Evolutionary conservation across 2,888 invertebrate species (phyloP), one percentile per base, ranked within the genome.

Genomic region (Entomobrya proxima): DNA sequence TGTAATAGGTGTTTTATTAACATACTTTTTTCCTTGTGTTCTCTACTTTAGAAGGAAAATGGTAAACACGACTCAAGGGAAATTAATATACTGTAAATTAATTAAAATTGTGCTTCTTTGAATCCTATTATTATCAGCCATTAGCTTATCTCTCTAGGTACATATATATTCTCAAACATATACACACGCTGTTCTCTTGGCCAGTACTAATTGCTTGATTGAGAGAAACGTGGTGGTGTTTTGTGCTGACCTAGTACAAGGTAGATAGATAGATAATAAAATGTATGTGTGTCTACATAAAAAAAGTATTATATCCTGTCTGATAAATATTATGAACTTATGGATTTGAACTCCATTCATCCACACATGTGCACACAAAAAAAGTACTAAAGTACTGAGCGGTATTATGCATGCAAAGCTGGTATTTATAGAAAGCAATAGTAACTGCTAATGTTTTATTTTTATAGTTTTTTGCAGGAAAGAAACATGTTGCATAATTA

Each of bases 161-260:
- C n/a, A n/a, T n/a, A n/a, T n/a, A 40, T 40, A 40, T 40, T 15
- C 9, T 40, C 44, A 11, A 40, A 11, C 44, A n/a, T 44, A 69
- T 35, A 18, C 2, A n/a, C 64, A 21, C 11, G 40, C 27, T 27
- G 6, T 44, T 7, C 44, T 40, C 40, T n/a, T 24, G 24, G 7
- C 13, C n/a, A 55, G 18, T 1, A 7, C 44, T 44, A 69, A 69
- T 69, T 69, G 69, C 69, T 44, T 69, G 44, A 40, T 69, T 69
- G 69, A 44, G 44, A 69, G 69, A 3, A 11, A 69, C 40, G 30
- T 44, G 40, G 21, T 24, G 2, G 74, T 30, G n/a, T n/a, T n/a
- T n/a, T n/a, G n/a, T 74, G 50, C 74, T 74, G 74, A 74, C 74
- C 74, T 74, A 74, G 74, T 52, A 74, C 74, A 74, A 74, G 64